Evolutionary conservation across 2,888 invertebrate species (phyloP), one percentile per base, ranked within the genome.

Genomic region (Imbricaverruca yamaguchii): DNA sequence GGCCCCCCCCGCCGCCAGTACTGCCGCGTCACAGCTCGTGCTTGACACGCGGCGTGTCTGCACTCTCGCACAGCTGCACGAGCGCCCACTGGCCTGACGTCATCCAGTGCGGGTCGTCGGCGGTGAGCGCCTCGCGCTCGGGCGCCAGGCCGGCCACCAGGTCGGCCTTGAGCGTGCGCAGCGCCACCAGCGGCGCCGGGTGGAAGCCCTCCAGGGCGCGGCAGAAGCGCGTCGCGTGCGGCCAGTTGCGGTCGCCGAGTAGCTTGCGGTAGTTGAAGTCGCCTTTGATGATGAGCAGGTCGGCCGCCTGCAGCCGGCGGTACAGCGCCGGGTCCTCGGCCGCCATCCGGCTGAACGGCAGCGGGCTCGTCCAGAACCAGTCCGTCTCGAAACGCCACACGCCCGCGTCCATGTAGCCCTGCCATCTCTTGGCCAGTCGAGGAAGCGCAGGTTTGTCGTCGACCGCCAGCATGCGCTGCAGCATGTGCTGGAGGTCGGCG

Each of bases 221-320:
- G 53, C 89, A 88, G 84, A 96, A 93, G 0, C 90, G 86, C 2
- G 92, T 91, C 0, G 90, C 90, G 0, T 91, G 90, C 63, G 91
- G 90, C 93, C 96, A 97, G 84, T 93, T 93, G 82, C 91, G 90
- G 86, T 99, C 99, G 0, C 93, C 94, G 74, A 96, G 88, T 81
- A 99, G 88, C 88, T 99, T 99, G 74, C 99, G 89, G 87, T 98
- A 98, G 89, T 98, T 98, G 13, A 99, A 89, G 87, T 99, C 98
- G 0, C 98, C 90, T 82, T 84, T 81, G 63, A 83, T 9, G 74
- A 89, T 84, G 21, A 89, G 81, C 23, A 89, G 83, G 80, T 74
- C 74, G 18, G 74, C 74, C 13, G 53, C 21, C 55, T 74, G 74
- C 9, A 74, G 55, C 7, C 18, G 74, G 18, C 10, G 21, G 74